Conservation (phyloP, 2,113 vertebrate species). For the Oncorhynchus masou region DNA sequence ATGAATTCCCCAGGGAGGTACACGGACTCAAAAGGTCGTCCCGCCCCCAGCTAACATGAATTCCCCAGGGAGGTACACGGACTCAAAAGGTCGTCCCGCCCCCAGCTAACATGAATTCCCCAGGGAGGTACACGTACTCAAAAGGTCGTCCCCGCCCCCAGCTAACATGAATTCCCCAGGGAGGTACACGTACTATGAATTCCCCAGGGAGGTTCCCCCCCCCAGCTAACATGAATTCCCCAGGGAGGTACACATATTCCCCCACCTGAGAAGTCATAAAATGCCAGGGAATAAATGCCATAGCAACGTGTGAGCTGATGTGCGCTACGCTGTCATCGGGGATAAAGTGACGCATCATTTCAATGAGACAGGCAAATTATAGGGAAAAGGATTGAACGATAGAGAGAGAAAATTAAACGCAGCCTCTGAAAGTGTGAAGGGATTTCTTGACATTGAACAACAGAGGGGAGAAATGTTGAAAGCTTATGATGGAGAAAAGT, state of each 20-base stretch:
- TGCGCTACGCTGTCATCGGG: conserved; percentile 54
- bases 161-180: conserved; percentile 12
- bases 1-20: too few relatives aligned
- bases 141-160: not conserved
- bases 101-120: conserved; percentile 17
- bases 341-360: conserved; percentile 53
- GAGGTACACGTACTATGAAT: conserved; percentile 10
- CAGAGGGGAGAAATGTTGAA: conserved; percentile 32
- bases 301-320: conserved; percentile 32
- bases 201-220: too few relatives aligned
- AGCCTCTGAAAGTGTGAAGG: conserved; percentile 43
- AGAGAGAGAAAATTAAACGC: conserved; percentile 25
- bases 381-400: conserved; percentile 11
- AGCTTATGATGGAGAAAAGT: conserved; percentile 41
- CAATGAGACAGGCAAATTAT: conserved; percentile 56
- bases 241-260: conserved; percentile 16
- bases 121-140: conserved; percentile 7
- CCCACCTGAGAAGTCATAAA: conserved; percentile 39
- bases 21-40: too few relatives aligned
- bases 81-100: too few relatives aligned
- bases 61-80: too few relatives aligned
- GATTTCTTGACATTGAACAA: conserved; percentile 57
- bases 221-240: conserved; percentile 17
- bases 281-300: conserved; percentile 36
- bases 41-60: conserved; percentile 5